phyloP scores from a whole-genome alignment of 2,797 vertebrate species.

The Anguilla anguilla region DNA sequence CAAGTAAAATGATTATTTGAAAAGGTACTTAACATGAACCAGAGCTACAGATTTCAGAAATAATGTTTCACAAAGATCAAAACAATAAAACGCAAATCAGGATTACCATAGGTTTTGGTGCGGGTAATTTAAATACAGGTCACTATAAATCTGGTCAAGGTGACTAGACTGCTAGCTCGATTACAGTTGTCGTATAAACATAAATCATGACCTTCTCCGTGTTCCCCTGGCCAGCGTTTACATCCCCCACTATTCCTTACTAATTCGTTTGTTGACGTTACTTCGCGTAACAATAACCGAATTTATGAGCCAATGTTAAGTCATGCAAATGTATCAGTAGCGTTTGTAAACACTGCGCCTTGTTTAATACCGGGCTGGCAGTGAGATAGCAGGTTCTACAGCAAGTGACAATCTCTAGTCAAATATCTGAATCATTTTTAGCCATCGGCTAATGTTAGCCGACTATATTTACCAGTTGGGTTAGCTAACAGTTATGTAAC shows the following conservation, averaged over 20 bases:
- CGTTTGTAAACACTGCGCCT: neutral
- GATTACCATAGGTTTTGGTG: conserved; percentile 43
- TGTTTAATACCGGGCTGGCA: neutral
- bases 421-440: no score
- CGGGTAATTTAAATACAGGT: conserved; percentile 55
- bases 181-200: neutral
- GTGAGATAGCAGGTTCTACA: neutral
- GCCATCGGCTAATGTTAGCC: neutral
- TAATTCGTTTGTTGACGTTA: neutral
- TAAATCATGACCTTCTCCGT: neutral
- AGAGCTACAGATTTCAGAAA: no score
- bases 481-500: neutral
- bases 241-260: neutral
- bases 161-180: conserved; percentile 23
- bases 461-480: neutral
- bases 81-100: conserved; percentile 30
- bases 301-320: neutral
- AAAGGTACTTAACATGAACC: no score
- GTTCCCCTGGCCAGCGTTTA: neutral
- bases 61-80: conserved; percentile 8
- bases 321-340: neutral
- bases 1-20: no score
- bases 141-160: conserved; percentile 54
- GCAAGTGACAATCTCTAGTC: no score
- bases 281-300: neutral